These are phyloP conservation scores for Neuroterus valhalla DNA, from an alignment of 1,140 invertebrate species.

Conservation along the genomic window DNA sequence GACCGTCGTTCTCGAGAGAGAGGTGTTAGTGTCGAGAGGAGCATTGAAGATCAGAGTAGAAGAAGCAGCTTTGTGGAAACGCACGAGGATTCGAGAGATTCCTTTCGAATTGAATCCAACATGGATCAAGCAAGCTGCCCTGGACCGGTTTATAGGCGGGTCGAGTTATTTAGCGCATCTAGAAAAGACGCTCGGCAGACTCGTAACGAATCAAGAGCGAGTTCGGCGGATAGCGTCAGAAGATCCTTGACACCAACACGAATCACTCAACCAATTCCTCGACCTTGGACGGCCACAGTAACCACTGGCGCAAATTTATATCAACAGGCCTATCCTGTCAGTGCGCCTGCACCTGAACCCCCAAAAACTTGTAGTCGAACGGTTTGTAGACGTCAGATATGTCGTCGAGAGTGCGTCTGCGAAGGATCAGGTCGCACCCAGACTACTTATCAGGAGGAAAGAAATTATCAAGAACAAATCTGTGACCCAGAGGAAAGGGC, in stretches of 20 bases:
- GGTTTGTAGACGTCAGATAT: constrained; percentile 55
- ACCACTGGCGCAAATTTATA: constrained; percentile 59
- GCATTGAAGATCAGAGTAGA: constrained; percentile 50
- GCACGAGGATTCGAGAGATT: constrained; percentile 40
- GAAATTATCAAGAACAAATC: constrained; percentile 57
- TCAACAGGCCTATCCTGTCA: constrained; percentile 53
- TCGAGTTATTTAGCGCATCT: constrained; percentile 56
- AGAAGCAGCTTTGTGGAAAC: constrained; percentile 50
- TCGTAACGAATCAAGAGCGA: constrained; percentile 58
- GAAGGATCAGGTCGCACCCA: constrained; percentile 50
- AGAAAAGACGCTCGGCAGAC: constrained; percentile 50
- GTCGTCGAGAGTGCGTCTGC: constrained; percentile 56
- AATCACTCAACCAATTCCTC: constrained; percentile 69
- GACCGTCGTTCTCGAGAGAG: constrained; percentile 59
- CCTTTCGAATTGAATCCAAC: constrained; percentile 30
- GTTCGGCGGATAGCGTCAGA: constrained; percentile 66
- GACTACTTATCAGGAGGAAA: constrained; percentile 62
- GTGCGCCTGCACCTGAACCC: constrained; percentile 41
- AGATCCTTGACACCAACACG: constrained; percentile 71
- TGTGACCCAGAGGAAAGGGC: constrained; percentile 44
- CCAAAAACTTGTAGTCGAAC: constrained; percentile 54
- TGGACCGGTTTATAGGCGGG: constrained; percentile 63
- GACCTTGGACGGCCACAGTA: constrained; percentile 71
- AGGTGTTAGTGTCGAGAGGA: constrained; percentile 57
- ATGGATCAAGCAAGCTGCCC: constrained; percentile 69